Evolutionary conservation across 2,113 vertebrate species (phyloP).

Genomic region (Smithornis capensis): DNA sequence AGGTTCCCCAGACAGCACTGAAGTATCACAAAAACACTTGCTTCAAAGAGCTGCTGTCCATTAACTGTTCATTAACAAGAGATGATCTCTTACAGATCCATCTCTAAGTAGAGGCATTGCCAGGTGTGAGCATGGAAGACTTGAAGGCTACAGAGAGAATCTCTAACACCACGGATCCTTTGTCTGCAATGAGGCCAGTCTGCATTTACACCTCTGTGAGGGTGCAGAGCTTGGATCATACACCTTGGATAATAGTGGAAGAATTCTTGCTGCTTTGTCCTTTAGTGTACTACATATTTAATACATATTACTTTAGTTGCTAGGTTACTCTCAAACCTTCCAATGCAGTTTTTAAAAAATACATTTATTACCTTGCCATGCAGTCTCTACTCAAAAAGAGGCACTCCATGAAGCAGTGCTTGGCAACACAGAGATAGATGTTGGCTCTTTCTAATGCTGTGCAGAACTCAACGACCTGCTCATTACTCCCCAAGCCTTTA

Average conservation of each 20-base stretch:
- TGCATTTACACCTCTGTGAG: background rate
- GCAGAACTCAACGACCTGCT: background rate
- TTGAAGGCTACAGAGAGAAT: background rate
- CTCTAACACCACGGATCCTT: background rate
- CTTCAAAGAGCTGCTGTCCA: background rate
- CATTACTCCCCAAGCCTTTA: background rate
- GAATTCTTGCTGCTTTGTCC: background rate
- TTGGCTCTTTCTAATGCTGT: background rate
- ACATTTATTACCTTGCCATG: background rate
- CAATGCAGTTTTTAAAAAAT: background rate
- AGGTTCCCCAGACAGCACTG: background rate
- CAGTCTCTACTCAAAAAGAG: background rate
- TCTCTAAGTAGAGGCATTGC: background rate
- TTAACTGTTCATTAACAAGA: background rate
- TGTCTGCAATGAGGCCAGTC: background rate
- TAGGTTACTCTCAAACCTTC: background rate
- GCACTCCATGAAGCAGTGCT: background rate
- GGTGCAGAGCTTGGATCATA: background rate
- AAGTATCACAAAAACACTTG: background rate
- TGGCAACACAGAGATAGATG: background rate
- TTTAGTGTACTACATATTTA: background rate
- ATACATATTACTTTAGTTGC: background rate
- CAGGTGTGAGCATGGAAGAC: background rate
- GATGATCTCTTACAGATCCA: background rate
- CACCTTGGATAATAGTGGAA: background rate